A percentile compares a stretch with the other conserved stretches of the same genome.
phyloP scores from a whole-genome alignment of 2,113 vertebrate genomes.

The Ploceus nigricollis region DNA sequence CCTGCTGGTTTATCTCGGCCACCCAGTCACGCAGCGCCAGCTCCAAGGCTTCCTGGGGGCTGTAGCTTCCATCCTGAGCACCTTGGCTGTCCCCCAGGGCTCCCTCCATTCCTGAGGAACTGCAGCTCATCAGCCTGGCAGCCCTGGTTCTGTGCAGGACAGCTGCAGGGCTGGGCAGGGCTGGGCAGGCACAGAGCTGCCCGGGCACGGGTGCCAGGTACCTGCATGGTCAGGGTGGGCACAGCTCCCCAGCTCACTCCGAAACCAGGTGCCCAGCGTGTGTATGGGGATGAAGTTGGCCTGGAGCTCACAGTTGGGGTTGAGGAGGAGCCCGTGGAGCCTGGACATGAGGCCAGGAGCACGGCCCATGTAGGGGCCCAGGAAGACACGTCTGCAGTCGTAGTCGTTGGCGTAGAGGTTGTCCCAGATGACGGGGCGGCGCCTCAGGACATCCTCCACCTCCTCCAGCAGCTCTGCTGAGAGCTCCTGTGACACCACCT shows the following conservation, averaged over 20 bases:
- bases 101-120: neutral
- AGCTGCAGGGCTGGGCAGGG: neutral
- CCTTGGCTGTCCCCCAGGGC: neutral
- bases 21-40: constrained; percentile 80
- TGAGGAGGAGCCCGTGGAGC: constrained; percentile 81
- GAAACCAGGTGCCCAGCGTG: constrained; percentile 79
- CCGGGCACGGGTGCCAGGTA: neutral
- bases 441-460: constrained; percentile 77
- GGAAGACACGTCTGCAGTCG: constrained; percentile 83
- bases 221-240: neutral
- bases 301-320: constrained; percentile 89
- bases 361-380: constrained; percentile 85
- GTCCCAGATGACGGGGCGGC: constrained; percentile 82
- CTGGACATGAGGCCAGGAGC: constrained; percentile 69
- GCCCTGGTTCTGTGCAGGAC: neutral
- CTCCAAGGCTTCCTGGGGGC: constrained; percentile 77
- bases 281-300: constrained; percentile 87
- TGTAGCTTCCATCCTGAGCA: constrained; percentile 62
- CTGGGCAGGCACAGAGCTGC: neutral
- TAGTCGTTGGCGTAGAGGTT: constrained; percentile 89
- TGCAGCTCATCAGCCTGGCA: neutral
- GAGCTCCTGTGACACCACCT: constrained; percentile 83
- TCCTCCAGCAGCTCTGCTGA: constrained; percentile 73
- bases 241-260: constrained; percentile 32
- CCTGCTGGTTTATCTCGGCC: constrained; percentile 77